These are phyloP conservation scores for Scomber japonicus DNA, from an alignment of 2,113 vertebrate genomes.

Conservation along the genomic window DNA sequence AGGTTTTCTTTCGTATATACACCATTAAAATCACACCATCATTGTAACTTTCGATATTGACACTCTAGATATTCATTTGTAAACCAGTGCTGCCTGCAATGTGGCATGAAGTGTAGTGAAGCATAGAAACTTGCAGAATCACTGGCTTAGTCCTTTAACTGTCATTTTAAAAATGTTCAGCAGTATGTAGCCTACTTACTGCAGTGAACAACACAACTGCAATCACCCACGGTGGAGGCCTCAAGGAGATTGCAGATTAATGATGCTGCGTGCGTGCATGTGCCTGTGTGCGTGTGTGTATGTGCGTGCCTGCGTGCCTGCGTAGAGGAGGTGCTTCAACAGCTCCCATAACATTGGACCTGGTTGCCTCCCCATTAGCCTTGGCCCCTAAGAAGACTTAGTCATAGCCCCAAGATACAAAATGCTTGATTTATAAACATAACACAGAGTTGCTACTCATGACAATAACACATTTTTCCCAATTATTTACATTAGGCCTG, in stretches of 20 bases:
- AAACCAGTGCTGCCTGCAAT: not conserved
- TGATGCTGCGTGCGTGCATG: constrained; percentile 16
- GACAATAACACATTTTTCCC: no score
- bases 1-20: no score
- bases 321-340: constrained; percentile 29
- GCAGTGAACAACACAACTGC: not conserved
- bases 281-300: constrained; percentile 9
- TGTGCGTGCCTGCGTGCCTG: not conserved
- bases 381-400: constrained; percentile 16
- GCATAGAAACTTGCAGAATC: not conserved
- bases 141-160: no score
- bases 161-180: no score
- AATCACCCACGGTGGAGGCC: constrained; percentile 13
- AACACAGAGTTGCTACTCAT: no score
- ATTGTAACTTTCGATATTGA: no score
- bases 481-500: no score
- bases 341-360: constrained; percentile 55
- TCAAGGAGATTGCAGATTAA: constrained; percentile 44
- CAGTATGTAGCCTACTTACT: not conserved
- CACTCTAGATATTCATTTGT: not conserved
- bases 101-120: not conserved
- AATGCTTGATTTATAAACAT: no score
- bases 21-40: no score
- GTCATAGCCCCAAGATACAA: no score
- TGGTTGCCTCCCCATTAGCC: constrained; percentile 48